Base-by-base conservation (phyloP, 1,140 invertebrate genomes). In the Dryas iulia region DNA sequence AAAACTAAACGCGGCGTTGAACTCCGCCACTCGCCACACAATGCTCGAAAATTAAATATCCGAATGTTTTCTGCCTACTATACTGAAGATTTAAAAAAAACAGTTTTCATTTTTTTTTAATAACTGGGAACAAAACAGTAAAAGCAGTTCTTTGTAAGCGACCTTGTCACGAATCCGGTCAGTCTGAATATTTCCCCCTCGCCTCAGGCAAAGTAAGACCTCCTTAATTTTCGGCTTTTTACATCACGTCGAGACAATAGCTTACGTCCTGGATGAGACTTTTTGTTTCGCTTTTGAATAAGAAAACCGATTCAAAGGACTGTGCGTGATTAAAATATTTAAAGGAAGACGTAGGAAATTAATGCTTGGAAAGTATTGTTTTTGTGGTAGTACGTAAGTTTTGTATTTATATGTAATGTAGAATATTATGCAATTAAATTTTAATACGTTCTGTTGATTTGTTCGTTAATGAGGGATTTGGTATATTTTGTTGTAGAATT, bases 261-360 rank as follows among this genome's bases (percentile, higher is more conserved):
- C 39, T 52, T 53, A 61, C 25, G 59, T 61, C 66, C 66, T 56
- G 58, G 63, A 66, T 59, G 63, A 59, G 54, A 31, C 66, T 67
- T 67, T 67, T 67, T 67, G 59, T 67, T 67, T 25, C 39, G 39
- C 25, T 59, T 47, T 23, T 60, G 57, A 54, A 54, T 60, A 67
- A 60, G 21, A 66, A 63, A 66, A 73, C 63, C 26, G 59, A 69
- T 30, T 35, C 33, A 31, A 57, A 66, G 59, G 63, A 31, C 64
- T 62, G 14, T 24, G 39, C 56, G 39, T 71, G 59, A 66, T 66
- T 66, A 66, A 71, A 70, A 28, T 23, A 53, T 71, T 66, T 69
- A 10, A 47, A 47, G 18, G 18, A 18, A 10, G 14, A 2, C 14
- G 8, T 47, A 47, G 18, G 6, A 8, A 10, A 47, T 3, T 47